Base-by-base conservation (phyloP, 2,888 invertebrate species). In the Rhabditophanes sp. region DNA sequence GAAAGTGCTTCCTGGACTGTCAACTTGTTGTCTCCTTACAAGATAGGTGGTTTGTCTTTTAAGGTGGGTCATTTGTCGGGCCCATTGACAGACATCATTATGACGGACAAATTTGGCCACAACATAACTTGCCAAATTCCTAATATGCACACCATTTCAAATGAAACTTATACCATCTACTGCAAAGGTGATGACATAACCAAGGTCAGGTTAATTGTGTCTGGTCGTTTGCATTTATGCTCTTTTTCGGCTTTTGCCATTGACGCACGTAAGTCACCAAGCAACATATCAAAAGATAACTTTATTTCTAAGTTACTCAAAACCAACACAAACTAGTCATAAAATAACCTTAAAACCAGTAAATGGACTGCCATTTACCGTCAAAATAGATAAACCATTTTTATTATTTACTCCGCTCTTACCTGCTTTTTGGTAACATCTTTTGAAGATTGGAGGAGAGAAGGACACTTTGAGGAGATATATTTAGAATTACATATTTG, bases 241-340 rank as follows among this genome's bases (percentile, higher is more conserved):
- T 42, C 48, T 19, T 38, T 45, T 5, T 43, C 47, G 21, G 46
- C 48, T 17, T 53, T 47, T 39, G 53, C 55, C 6, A 41, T 48
- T 9, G 44, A 55, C 42, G 55, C 55, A 24, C 50, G 55, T 52
- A 14, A 33, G 46, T 30, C n/a, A n/a, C n/a, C n/a, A n/a, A n/a
- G n/a, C n/a, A n/a, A n/a, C n/a, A n/a, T n/a, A n/a, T n/a, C n/a
- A n/a, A n/a, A n/a, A n/a, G n/a, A n/a, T n/a, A n/a, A n/a, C n/a
- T n/a, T n/a, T n/a, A n/a, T n/a, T n/a, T n/a, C n/a, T n/a, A n/a
- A n/a, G n/a, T n/a, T n/a, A n/a, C n/a, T n/a, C n/a, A n/a, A n/a
- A n/a, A n/a, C n/a, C n/a, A n/a, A n/a, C n/a, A n/a, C n/a, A n/a
- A n/a, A n/a, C n/a, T n/a, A n/a, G n/a, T n/a, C n/a, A n/a, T n/a